These are phyloP conservation scores for Discoglossus pictus DNA, from an alignment of 2,797 vertebrate genomes.

Conservation along the genomic window DNA sequence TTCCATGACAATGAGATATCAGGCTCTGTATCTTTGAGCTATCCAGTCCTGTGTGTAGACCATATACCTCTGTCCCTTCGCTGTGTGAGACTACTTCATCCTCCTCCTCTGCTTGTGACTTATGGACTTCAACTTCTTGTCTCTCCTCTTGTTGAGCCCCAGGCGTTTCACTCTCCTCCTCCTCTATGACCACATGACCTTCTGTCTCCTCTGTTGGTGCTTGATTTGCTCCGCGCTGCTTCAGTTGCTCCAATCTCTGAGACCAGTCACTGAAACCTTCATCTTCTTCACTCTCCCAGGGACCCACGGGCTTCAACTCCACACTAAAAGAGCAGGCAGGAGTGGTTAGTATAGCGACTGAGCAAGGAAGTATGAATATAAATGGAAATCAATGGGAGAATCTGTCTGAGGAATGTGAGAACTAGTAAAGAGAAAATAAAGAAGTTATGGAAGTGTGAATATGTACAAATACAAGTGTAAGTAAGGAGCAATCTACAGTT, in stretches of 20 bases:
- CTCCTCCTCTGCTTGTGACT: constrained; percentile 7
- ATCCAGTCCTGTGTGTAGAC: no score
- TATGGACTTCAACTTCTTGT: constrained; percentile 29
- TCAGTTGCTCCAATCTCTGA: constrained; percentile 77
- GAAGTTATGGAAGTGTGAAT: background rate
- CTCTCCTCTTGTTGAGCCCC: constrained; percentile 2
- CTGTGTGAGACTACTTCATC: constrained; percentile 36
- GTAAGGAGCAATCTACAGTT: no score
- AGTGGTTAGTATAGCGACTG: background rate
- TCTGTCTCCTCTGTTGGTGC: constrained; percentile 50
- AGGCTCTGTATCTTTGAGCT: no score
- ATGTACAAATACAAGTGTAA: no score
- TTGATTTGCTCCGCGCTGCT: constrained; percentile 63
- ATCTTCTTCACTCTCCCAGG: constrained; percentile 81
- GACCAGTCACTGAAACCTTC: constrained; percentile 92
- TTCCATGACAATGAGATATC: no score
- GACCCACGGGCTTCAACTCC: constrained; percentile 68
- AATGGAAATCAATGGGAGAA: constrained; percentile 2
- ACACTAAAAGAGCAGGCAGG: constrained; percentile 62
- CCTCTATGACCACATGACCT: constrained; percentile 1
- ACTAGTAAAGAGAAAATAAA: background rate
- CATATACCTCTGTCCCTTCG: constrained; percentile 36
- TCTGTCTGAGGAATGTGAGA: background rate
- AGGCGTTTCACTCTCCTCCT: background rate
- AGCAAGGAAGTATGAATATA: no score